Conservation (phyloP, 92 coral and sea anemone genomes). For the Micromussa lordhowensis region DNA sequence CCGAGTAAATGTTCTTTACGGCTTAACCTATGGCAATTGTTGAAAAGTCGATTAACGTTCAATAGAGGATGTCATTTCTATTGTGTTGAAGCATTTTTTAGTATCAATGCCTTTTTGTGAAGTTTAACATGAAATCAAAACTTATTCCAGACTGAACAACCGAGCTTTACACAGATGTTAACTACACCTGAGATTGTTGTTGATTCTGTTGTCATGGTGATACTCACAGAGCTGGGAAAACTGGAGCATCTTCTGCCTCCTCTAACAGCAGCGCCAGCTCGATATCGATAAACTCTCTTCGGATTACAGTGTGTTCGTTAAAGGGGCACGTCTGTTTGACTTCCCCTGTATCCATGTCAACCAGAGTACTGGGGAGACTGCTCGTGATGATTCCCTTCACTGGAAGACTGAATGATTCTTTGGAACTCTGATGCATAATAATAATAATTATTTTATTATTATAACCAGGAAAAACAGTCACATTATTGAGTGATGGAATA, state of each 20-base stretch:
- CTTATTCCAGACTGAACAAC: too few relatives aligned
- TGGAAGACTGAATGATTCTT: conserved; percentile 71
- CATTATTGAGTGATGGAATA: neutral
- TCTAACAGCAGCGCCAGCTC: conserved; percentile 89
- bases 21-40: too few relatives aligned
- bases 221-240: conserved; percentile 67
- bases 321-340: conserved; percentile 87
- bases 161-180: neutral
- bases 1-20: too few relatives aligned
- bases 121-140: too few relatives aligned
- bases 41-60: too few relatives aligned
- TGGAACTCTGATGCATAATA: conserved; percentile 57
- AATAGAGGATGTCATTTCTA: too few relatives aligned
- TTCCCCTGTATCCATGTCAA: conserved; percentile 83
- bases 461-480: neutral
- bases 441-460: too few relatives aligned
- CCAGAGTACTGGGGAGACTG: conserved; percentile 87
- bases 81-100: too few relatives aligned
- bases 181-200: too few relatives aligned
- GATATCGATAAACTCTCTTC: conserved; percentile 91
- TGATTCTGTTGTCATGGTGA: neutral
- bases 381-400: conserved; percentile 91
- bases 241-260: conserved; percentile 84
- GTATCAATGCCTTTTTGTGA: too few relatives aligned
- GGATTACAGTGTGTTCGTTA: conserved; percentile 81